Conservation (phyloP, 1,140 invertebrate species). For the Parasteatoda tepidariorum region DNA sequence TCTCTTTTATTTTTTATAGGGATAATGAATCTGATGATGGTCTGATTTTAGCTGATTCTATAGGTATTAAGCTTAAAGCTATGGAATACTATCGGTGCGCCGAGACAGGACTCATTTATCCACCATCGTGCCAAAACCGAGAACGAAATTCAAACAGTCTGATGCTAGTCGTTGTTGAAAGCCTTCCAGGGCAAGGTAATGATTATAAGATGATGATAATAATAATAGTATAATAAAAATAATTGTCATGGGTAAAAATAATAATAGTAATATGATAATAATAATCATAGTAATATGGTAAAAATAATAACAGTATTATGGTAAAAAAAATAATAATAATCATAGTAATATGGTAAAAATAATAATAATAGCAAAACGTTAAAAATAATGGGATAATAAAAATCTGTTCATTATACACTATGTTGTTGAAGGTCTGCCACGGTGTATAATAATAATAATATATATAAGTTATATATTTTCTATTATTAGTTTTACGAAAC, state of each 20-base stretch:
- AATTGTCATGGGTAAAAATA: neutral
- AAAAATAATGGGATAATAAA: too few species aligned
- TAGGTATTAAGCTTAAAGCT: slow-evolving; percentile 69
- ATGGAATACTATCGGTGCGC: slow-evolving; percentile 73
- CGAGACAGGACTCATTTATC: slow-evolving; percentile 68
- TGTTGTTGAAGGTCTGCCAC: too few species aligned
- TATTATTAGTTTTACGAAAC: too few species aligned
- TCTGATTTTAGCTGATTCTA: slow-evolving; percentile 68
- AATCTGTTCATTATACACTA: too few species aligned
- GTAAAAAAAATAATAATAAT: neutral
- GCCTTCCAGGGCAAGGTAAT: slow-evolving; percentile 69
- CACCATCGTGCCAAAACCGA: neutral
- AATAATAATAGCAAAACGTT: too few species aligned
- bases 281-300: neutral
- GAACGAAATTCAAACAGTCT: slow-evolving; percentile 60
- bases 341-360: too few species aligned
- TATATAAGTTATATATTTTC: too few species aligned
- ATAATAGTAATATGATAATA: neutral
- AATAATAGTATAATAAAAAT: neutral
- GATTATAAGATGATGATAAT: neutral
- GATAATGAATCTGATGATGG: slow-evolving; percentile 67
- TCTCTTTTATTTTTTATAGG: neutral
- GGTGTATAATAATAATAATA: too few species aligned
- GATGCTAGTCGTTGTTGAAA: slow-evolving; percentile 72
- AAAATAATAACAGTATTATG: too few species aligned